Evolutionary conservation across 2,113 vertebrate genomes (phyloP).

Genomic region (Onychorhynchus coronatus): DNA sequence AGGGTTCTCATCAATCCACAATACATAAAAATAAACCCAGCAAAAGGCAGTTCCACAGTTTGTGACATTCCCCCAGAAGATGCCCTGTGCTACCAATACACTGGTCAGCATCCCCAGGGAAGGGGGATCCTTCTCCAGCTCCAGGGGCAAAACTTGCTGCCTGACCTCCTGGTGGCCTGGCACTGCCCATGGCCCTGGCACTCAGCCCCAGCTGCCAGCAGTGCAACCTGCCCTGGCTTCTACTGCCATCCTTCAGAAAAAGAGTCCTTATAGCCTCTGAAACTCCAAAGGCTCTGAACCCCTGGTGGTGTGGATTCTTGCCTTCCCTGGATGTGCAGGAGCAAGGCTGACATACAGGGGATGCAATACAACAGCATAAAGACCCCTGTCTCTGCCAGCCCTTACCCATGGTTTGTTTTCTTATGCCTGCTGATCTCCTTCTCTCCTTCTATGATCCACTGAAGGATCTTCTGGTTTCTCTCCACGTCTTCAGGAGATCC

Average conservation of each 20-base stretch:
- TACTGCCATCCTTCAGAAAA: not conserved
- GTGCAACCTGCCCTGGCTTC: not conserved
- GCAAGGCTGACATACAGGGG: not conserved
- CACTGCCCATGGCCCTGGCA: not conserved
- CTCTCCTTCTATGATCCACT: slow-evolving; percentile 97
- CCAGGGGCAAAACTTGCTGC: not conserved
- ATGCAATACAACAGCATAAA: not conserved
- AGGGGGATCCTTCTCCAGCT: not conserved
- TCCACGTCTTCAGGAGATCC: slow-evolving; percentile 84
- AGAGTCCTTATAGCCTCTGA: not conserved
- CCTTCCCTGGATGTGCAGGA: not conserved
- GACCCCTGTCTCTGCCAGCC: not conserved
- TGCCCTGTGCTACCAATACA: rapidly evolving
- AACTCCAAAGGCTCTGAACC: not conserved
- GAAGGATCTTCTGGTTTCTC: slow-evolving; percentile 93
- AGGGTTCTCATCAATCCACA: not conserved
- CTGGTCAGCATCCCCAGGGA: not conserved
- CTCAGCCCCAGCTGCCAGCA: not conserved
- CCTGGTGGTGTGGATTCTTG: not conserved
- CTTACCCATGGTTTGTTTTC: slow-evolving; percentile 87
- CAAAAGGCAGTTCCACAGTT: not conserved
- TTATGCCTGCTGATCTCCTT: slow-evolving; percentile 86
- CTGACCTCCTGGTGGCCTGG: not conserved
- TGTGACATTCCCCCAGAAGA: not conserved
- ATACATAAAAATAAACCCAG: not conserved